Evolutionary conservation across 2,888 invertebrate species (phyloP).

Genomic region (Herminia tarsipennalis): DNA sequence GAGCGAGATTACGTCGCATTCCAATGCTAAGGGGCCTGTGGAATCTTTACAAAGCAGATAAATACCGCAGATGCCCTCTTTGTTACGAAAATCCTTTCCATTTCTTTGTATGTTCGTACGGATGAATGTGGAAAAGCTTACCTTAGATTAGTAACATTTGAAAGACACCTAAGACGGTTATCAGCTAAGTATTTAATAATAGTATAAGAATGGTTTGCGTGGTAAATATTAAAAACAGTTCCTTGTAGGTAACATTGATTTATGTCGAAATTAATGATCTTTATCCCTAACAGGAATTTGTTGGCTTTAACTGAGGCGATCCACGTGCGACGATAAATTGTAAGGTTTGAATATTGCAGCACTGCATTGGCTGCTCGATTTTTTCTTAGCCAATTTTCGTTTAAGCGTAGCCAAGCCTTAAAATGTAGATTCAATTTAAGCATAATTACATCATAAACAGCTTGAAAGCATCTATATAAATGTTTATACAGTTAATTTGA

Average conservation of each 20-base stretch:
- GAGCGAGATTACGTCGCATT: conserved; percentile 33
- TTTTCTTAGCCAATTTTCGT: conserved; percentile 1
- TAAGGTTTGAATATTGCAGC: conserved; percentile 2
- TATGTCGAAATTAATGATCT: background rate
- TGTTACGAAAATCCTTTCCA: conserved; percentile 52
- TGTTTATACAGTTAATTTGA: too few relatives aligned
- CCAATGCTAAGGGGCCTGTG: conserved; percentile 34
- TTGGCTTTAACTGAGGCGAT: background rate
- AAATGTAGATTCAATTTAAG: too few relatives aligned
- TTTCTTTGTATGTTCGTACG: conserved; percentile 46
- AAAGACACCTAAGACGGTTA: background rate
- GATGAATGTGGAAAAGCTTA: conserved; percentile 25
- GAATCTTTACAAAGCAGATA: conserved; percentile 58
- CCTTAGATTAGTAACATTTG: background rate
- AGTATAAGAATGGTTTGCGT: background rate
- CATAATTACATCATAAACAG: too few relatives aligned
- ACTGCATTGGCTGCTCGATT: conserved; percentile 2
- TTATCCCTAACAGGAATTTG: background rate
- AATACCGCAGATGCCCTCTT: conserved; percentile 58
- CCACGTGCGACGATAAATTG: conserved; percentile 3
- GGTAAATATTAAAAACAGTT: background rate
- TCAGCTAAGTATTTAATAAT: background rate
- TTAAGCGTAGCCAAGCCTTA: too few relatives aligned
- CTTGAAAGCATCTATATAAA: too few relatives aligned
- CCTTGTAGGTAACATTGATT: background rate